Conservation (phyloP, 2,113 vertebrate species). For the Uropsilus gracilis region DNA sequence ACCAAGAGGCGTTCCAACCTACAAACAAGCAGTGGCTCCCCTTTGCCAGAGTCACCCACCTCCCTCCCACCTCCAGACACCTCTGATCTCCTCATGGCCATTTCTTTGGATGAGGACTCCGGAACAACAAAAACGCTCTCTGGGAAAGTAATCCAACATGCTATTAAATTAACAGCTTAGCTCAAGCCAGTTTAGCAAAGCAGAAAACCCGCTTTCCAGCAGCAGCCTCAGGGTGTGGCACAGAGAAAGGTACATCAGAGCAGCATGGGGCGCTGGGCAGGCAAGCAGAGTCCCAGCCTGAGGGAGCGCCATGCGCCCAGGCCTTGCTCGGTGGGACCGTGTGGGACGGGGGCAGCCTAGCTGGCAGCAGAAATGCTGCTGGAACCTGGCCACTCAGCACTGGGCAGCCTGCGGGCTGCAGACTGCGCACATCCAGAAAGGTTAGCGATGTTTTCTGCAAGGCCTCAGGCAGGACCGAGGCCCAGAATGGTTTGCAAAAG, state of each 20-base stretch:
- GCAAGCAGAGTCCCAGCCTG: background rate
- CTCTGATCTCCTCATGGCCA: background rate
- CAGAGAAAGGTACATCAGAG: background rate
- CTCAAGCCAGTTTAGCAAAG: background rate
- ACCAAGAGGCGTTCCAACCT: background rate
- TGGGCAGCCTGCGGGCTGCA: background rate
- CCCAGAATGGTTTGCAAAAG: background rate
- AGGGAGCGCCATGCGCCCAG: background rate
- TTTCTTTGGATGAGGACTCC: background rate
- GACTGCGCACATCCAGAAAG: background rate
- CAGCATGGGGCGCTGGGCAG: background rate
- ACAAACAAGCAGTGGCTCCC: background rate
- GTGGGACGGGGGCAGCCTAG: too few relatives aligned
- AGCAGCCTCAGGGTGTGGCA: background rate
- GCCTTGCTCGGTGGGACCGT: too few relatives aligned
- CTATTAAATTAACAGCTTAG: background rate
- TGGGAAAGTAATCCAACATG: background rate
- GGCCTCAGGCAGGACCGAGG: background rate
- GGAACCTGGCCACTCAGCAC: background rate
- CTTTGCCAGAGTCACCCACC: background rate
- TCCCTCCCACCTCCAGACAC: background rate
- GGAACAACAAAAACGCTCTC: background rate
- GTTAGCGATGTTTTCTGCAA: background rate
- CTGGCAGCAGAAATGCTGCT: background rate
- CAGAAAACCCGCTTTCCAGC: background rate